These are phyloP conservation scores for Anoplolepis gracilipes DNA, from an alignment of 1,140 invertebrate genomes.

Conservation along the genomic window DNA sequence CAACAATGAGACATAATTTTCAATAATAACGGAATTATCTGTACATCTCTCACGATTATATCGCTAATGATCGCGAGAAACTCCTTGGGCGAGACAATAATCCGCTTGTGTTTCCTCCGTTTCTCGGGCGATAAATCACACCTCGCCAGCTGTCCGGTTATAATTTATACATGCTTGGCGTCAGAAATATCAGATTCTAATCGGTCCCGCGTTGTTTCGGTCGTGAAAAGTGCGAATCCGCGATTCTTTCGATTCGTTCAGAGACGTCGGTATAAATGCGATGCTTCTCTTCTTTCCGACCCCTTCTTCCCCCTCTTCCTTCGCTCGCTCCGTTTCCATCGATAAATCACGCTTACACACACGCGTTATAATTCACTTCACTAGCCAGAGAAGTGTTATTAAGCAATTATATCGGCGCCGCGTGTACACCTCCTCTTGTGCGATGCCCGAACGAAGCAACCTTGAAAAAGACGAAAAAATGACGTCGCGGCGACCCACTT, in stretches of 20 bases:
- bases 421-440: neutral
- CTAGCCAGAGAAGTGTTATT: neutral
- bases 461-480: slow-evolving; percentile 29
- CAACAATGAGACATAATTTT: neutral
- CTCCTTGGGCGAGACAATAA: neutral
- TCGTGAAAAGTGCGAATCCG: neutral
- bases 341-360: slow-evolving; percentile 24
- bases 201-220: neutral
- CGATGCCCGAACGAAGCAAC: neutral
- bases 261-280: neutral
- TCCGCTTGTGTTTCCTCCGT: neutral
- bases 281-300: neutral
- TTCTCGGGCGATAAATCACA: slow-evolving; percentile 23
- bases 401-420: slow-evolving; percentile 25
- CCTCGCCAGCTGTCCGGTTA: neutral
- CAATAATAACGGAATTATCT: neutral
- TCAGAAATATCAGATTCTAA: slow-evolving; percentile 19
- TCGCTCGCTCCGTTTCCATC: neutral
- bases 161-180: neutral
- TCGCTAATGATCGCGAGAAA: neutral
- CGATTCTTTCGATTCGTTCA: neutral
- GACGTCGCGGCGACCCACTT: slow-evolving; percentile 30
- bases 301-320: neutral
- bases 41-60: neutral
- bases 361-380: slow-evolving; percentile 13